Evolutionary conservation across 2,888 invertebrate species (phyloP).

Genomic region (Apantesis nais): DNA sequence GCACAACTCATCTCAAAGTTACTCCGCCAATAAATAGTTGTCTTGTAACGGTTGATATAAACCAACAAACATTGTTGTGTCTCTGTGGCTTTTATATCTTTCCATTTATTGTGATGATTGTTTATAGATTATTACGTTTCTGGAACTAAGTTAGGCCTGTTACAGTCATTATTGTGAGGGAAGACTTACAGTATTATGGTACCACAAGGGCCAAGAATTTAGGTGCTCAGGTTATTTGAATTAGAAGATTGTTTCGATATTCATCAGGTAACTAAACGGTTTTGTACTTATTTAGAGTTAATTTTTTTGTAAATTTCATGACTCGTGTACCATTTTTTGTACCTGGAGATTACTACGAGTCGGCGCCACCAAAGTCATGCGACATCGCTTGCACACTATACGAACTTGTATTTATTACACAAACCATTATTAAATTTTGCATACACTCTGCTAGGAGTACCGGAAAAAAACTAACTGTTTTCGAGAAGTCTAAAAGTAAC

Average conservation of each 20-base stretch:
- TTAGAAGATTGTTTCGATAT: too few species aligned
- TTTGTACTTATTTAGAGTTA: too few species aligned
- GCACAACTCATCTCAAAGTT: constrained; percentile 52
- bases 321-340: too few species aligned
- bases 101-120: not conserved
- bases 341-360: too few species aligned
- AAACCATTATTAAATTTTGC: not conserved
- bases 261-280: too few species aligned
- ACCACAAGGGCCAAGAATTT: too few species aligned
- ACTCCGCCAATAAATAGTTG: constrained; percentile 56
- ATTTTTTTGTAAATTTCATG: too few species aligned
- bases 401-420: too few species aligned
- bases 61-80: constrained; percentile 20
- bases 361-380: too few species aligned
- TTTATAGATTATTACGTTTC: not conserved
- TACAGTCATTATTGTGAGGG: not conserved
- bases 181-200: too few species aligned
- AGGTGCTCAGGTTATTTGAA: too few species aligned
- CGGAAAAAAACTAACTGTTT: not conserved
- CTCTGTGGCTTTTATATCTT: not conserved
- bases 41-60: constrained; percentile 23
- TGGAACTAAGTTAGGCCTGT: not conserved
- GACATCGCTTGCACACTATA: too few species aligned
- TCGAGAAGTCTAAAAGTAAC: not conserved
- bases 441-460: not conserved